Evolutionary conservation across 2,888 invertebrate species (phyloP).

Genomic region (Scaptomyza tumidula): DNA sequence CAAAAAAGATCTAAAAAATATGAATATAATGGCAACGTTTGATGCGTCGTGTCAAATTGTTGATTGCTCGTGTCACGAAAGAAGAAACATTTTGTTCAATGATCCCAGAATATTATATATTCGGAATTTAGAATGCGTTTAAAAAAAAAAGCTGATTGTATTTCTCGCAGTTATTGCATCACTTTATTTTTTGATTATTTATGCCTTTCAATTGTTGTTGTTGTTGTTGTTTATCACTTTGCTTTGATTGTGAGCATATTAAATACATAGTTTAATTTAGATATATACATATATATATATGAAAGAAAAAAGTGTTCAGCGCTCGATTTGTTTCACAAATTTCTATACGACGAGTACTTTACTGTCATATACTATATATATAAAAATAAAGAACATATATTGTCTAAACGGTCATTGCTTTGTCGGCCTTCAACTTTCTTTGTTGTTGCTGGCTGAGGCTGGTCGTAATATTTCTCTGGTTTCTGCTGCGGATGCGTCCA

Average conservation of each 20-base stretch:
- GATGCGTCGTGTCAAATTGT: background rate
- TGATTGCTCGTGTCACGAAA: background rate
- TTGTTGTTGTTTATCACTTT: slow-evolving; percentile 29
- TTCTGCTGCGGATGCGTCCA: slow-evolving; percentile 66
- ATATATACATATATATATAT: too few species aligned
- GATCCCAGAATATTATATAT: background rate
- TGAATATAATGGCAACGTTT: background rate
- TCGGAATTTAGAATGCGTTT: slow-evolving; percentile 9
- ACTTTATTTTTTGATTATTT: slow-evolving; percentile 30
- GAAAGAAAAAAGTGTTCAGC: slow-evolving; percentile 22
- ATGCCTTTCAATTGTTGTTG: background rate
- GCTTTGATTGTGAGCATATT: slow-evolving; percentile 32
- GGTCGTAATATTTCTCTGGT: slow-evolving; percentile 38
- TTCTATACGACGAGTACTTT: slow-evolving; percentile 5
- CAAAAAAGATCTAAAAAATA: too few species aligned
- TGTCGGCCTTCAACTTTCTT: slow-evolving; percentile 78
- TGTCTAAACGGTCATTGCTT: slow-evolving; percentile 76
- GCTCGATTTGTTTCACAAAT: slow-evolving; percentile 51
- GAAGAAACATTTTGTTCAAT: background rate
- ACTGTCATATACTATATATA: slow-evolving; percentile 13
- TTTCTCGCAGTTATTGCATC: slow-evolving; percentile 59
- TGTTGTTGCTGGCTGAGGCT: slow-evolving; percentile 47
- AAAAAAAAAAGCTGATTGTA: slow-evolving; percentile 30
- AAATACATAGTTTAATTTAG: slow-evolving; percentile 46
- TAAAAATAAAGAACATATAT: slow-evolving; percentile 30